Percentiles rank a stretch among this genome's conserved stretches.
These are phyloP conservation scores for Oscheius myriophilus DNA, from an alignment of 2,888 invertebrate genomes.

Conservation along the genomic window DNA sequence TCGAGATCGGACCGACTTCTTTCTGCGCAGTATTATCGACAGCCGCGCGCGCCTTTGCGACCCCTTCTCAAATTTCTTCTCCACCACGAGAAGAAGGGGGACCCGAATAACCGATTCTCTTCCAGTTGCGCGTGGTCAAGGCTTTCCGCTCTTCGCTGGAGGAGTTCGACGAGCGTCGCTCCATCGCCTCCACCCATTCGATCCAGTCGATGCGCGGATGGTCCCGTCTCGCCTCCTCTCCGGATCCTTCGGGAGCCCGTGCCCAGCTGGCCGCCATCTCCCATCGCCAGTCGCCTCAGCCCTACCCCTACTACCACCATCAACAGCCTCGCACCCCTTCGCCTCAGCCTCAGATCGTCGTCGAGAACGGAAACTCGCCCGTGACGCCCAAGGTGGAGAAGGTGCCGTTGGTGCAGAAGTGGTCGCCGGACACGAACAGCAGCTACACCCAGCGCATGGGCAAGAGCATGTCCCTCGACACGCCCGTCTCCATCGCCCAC, in stretches of 20 bases:
- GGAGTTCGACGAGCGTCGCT: constrained; percentile 98
- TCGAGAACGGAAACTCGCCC: constrained; percentile 58
- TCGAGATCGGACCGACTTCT: neutral
- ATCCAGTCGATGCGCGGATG: constrained; percentile 73
- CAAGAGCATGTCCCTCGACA: constrained; percentile 68
- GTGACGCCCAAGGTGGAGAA: constrained; percentile 39
- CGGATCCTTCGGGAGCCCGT: constrained; percentile 47
- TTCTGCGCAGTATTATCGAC: too few relatives aligned
- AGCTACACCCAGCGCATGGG: constrained; percentile 58
- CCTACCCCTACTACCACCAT: constrained; percentile 67
- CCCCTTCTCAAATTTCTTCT: neutral
- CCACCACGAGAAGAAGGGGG: neutral
- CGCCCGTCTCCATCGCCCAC: constrained; percentile 68
- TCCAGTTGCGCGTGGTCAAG: constrained; percentile 98
- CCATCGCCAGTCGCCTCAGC: constrained; percentile 64
- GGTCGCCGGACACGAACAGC: constrained; percentile 57
- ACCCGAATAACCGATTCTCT: constrained; percentile 7
- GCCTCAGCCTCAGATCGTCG: constrained; percentile 60
- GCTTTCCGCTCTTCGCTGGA: constrained; percentile 99
- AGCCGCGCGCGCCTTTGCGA: neutral
- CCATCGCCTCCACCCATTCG: constrained; percentile 95
- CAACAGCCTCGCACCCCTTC: constrained; percentile 62
- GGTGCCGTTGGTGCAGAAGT: constrained; percentile 69
- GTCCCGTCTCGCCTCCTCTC: constrained; percentile 45
- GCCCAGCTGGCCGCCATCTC: constrained; percentile 54